phyloP scores from a whole-genome alignment of 1,140 invertebrate genomes.

The roundworm (Caenorhabditis elegans) region DNA sequence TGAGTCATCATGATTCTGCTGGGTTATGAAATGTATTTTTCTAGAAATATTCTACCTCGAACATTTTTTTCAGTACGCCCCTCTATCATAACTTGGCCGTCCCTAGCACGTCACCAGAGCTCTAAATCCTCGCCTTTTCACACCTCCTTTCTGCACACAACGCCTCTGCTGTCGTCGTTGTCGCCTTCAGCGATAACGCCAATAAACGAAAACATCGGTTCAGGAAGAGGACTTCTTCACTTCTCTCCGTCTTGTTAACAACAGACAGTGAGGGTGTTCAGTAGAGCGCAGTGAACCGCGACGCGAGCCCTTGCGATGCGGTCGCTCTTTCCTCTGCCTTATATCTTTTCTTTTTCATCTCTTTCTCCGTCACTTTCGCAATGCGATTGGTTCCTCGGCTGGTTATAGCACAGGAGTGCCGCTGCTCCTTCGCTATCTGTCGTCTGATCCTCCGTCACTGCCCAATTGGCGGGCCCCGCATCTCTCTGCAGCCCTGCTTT shows the following conservation, averaged over 20 bases:
- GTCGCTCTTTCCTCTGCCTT: neutral
- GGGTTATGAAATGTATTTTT: too few relatives aligned
- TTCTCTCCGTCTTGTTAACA: conserved; percentile 3
- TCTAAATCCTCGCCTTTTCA: neutral
- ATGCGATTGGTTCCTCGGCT: neutral
- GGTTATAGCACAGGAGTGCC: conserved; percentile 11
- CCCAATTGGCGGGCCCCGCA: neutral
- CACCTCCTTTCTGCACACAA: neutral
- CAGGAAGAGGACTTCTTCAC: conserved; percentile 14
- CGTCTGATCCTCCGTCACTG: conserved; percentile 12
- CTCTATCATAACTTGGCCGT: too few relatives aligned
- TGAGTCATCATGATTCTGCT: too few relatives aligned
- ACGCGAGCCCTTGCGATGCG: conserved; percentile 23
- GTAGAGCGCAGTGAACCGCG: conserved; percentile 31
- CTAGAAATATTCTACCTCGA: too few relatives aligned
- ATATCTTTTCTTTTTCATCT: conserved; percentile 20
- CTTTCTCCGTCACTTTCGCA: neutral
- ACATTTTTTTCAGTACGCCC: too few relatives aligned
- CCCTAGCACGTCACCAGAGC: neutral
- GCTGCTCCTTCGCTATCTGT: conserved; percentile 24
- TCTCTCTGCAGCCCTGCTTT: neutral
- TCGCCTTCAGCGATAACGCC: conserved; percentile 15
- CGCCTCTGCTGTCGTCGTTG: neutral
- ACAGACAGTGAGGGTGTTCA: neutral
- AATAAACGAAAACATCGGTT: neutral